Percentiles rank a stretch among this genome's conserved stretches.
Evolutionary conservation across 2,888 invertebrate genomes (phyloP).

Genomic region (Ornithoptera priamus): DNA sequence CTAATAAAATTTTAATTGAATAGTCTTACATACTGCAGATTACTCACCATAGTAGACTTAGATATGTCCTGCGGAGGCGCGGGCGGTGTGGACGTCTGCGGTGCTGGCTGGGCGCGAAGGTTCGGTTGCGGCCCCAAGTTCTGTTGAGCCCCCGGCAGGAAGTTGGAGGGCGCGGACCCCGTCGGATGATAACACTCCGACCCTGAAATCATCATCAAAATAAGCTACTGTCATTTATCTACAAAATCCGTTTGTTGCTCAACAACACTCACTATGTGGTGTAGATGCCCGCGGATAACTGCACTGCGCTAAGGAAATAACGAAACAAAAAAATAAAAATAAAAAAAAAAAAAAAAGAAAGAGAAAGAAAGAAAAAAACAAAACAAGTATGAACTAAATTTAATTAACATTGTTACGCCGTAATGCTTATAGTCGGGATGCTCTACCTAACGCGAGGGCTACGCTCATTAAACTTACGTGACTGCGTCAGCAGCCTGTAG

Average conservation of each 20-base stretch:
- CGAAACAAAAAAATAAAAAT: background rate
- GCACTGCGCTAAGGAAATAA: slow-evolving; percentile 62
- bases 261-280: slow-evolving; percentile 72
- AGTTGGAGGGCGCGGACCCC: slow-evolving; percentile 57
- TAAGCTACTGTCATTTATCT: background rate
- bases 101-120: slow-evolving; percentile 56
- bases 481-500: slow-evolving; percentile 62
- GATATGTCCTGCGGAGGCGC: slow-evolving; percentile 70
- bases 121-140: slow-evolving; percentile 57
- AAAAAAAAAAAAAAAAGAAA: too few relatives aligned
- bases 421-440: background rate
- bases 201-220: slow-evolving; percentile 54
- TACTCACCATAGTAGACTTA: slow-evolving; percentile 63
- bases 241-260: background rate
- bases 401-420: background rate
- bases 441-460: background rate
- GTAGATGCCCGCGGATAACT: slow-evolving; percentile 77
- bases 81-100: slow-evolving; percentile 43
- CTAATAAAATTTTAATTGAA: background rate
- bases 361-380: too few relatives aligned
- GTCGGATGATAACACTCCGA: slow-evolving; percentile 71
- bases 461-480: slow-evolving; percentile 60
- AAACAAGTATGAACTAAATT: background rate
- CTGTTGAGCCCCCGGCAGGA: slow-evolving; percentile 61
- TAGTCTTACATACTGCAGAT: background rate